A percentile compares a stretch with the other conserved stretches of the same genome.
Conservation (phyloP, 2,797 vertebrate species). For the Selene dorsalis region DNA sequence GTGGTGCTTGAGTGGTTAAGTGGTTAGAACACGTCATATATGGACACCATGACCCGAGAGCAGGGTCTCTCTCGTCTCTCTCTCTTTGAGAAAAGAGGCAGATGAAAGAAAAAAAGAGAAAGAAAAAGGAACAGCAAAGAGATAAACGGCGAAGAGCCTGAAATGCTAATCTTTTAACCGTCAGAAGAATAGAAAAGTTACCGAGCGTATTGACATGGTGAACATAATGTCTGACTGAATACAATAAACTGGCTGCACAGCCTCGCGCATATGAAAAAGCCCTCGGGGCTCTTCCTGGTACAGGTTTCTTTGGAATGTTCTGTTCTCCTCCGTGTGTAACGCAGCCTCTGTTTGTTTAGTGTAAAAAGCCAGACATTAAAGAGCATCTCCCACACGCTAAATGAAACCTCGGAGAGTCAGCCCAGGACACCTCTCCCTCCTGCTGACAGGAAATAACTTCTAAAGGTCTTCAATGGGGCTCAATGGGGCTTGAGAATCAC, state of each 20-base stretch:
- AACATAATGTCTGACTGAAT: slow-evolving; percentile 20
- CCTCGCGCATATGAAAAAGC: slow-evolving; percentile 1
- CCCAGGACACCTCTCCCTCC: background rate
- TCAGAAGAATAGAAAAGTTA: background rate
- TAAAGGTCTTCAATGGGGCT: slow-evolving; percentile 8
- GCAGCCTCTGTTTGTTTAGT: slow-evolving; percentile 33
- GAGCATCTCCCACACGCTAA: slow-evolving; percentile 24
- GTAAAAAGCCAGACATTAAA: slow-evolving; percentile 16
- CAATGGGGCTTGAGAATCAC: slow-evolving; percentile 5
- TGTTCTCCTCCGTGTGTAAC: slow-evolving; percentile 49
- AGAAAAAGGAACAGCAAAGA: background rate
- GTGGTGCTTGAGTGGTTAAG: no score
- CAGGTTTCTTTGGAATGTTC: slow-evolving; percentile 50
- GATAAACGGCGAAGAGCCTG: background rate
- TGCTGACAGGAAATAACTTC: slow-evolving; percentile 29
- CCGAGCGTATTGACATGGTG: slow-evolving; percentile 7
- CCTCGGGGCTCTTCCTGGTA: slow-evolving; percentile 12
- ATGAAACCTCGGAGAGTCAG: slow-evolving; percentile 12
- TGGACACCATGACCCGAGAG: no score
- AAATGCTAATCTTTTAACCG: background rate
- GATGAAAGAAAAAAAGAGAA: background rate
- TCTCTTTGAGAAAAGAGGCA: no score
- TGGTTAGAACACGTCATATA: no score
- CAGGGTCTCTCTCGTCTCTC: no score
- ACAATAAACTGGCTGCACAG: slow-evolving; percentile 19